phyloP scores from a whole-genome alignment of 2,888 invertebrate species.

The Pollenia angustigena region DNA sequence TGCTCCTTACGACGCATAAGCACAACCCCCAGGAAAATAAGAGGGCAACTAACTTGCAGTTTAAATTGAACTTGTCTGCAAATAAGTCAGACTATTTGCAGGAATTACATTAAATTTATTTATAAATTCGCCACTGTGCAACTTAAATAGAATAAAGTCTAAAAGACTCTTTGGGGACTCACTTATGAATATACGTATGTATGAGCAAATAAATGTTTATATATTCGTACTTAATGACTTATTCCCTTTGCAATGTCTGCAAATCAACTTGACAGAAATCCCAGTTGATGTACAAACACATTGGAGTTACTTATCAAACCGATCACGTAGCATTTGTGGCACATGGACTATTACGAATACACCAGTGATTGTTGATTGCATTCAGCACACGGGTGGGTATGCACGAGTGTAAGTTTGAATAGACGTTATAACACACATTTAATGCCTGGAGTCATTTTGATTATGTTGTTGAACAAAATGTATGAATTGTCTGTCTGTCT shows the following conservation, averaged over 20 bases:
- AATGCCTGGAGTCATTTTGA: slow-evolving; percentile 53
- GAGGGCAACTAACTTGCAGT: too few species aligned
- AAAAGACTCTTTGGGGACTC: too few species aligned
- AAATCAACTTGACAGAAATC: background rate
- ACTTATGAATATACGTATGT: too few species aligned
- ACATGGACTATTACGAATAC: slow-evolving; percentile 9
- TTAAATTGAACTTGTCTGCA: too few species aligned
- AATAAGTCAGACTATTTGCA: too few species aligned
- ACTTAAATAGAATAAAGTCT: too few species aligned
- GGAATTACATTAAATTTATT: too few species aligned
- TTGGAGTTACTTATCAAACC: slow-evolving; percentile 35
- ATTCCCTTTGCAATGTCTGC: background rate
- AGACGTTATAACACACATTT: slow-evolving; percentile 41
- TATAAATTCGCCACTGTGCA: too few species aligned
- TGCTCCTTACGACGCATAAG: too few species aligned
- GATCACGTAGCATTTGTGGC: slow-evolving; percentile 51
- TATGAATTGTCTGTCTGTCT: slow-evolving; percentile 27
- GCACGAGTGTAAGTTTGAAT: slow-evolving; percentile 12
- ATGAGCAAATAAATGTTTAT: too few species aligned
- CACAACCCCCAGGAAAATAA: too few species aligned
- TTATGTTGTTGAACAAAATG: slow-evolving; percentile 42
- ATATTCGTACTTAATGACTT: background rate
- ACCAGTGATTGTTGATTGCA: slow-evolving; percentile 48
- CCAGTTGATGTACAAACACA: background rate
- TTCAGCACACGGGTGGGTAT: slow-evolving; percentile 16